phyloP scores from a whole-genome alignment of 2,888 invertebrate genomes.

The Torymus auratus region DNA sequence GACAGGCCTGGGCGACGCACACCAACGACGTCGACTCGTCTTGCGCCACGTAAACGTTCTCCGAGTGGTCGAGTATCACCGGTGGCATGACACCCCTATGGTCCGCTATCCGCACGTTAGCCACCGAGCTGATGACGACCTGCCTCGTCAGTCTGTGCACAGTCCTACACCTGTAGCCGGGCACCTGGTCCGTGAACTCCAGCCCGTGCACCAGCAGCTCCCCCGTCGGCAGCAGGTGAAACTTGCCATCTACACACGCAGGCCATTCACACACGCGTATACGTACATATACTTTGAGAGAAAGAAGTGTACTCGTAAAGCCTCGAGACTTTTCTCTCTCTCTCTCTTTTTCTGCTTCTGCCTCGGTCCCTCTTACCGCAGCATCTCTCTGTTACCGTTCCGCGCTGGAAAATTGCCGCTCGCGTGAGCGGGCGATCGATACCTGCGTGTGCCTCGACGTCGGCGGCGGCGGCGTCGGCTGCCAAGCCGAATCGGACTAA shows the following conservation, averaged over 20 bases:
- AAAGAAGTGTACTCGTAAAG: too few species aligned
- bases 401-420: background rate
- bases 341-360: background rate
- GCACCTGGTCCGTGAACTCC: conserved; percentile 85
- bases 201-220: conserved; percentile 86
- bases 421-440: conserved; percentile 15
- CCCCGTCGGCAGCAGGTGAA: conserved; percentile 85
- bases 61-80: conserved; percentile 84
- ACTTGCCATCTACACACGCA: conserved; percentile 82
- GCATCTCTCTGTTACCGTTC: background rate
- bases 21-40: conserved; percentile 86
- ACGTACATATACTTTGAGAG: too few species aligned
- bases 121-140: conserved; percentile 83
- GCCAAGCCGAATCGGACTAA: conserved; percentile 65
- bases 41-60: conserved; percentile 84
- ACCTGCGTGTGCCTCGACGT: conserved; percentile 29
- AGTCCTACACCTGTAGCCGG: conserved; percentile 84
- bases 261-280: background rate
- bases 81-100: conserved; percentile 85
- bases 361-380: conserved; percentile 9
- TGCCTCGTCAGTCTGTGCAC: conserved; percentile 86
- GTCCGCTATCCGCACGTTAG: conserved; percentile 85
- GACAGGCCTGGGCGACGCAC: conserved; percentile 89
- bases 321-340: too few species aligned
- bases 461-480: background rate